These are phyloP conservation scores for Drosophila bocki DNA, from an alignment of 1,140 invertebrate species.

Conservation along the genomic window DNA sequence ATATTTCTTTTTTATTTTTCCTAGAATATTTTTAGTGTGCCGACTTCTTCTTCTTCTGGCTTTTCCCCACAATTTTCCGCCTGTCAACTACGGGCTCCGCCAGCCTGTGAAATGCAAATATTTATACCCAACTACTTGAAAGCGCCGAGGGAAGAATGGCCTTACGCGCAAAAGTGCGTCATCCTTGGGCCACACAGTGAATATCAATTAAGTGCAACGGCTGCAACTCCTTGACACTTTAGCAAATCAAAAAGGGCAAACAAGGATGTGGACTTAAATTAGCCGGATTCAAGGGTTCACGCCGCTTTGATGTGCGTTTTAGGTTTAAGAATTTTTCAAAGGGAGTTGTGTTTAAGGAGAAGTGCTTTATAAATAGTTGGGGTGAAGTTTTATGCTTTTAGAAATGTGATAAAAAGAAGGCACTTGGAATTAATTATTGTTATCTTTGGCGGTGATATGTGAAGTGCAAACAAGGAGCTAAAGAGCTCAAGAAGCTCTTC, in stretches of 20 bases:
- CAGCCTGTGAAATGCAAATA: slow-evolving; percentile 66
- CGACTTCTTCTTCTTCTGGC: slow-evolving; percentile 7
- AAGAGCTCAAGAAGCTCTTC: not conserved
- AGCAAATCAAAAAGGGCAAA: slow-evolving; percentile 5
- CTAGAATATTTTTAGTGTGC: slow-evolving; percentile 39
- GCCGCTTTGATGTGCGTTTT: slow-evolving; percentile 27
- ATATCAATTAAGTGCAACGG: slow-evolving; percentile 51
- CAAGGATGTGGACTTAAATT: slow-evolving; percentile 18
- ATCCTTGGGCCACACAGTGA: slow-evolving; percentile 43
- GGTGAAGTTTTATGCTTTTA: not conserved
- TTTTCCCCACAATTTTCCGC: slow-evolving; percentile 13
- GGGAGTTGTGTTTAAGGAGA: not conserved
- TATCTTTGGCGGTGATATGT: not conserved
- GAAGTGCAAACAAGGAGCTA: not conserved
- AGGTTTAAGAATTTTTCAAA: not conserved
- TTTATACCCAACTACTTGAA: slow-evolving; percentile 71
- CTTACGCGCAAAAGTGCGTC: slow-evolving; percentile 48
- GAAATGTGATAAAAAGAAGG: not conserved
- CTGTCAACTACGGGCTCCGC: slow-evolving; percentile 14
- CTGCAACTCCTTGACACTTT: slow-evolving; percentile 11
- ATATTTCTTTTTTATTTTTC: slow-evolving; percentile 23
- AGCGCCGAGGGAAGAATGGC: slow-evolving; percentile 29
- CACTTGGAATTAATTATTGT: slow-evolving; percentile 1
- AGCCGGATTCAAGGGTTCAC: slow-evolving; percentile 11
- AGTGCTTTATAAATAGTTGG: slow-evolving; percentile 4